These are phyloP conservation scores for Pogonognathellus flavescens DNA, from an alignment of 1,140 invertebrate species.

Conservation along the genomic window DNA sequence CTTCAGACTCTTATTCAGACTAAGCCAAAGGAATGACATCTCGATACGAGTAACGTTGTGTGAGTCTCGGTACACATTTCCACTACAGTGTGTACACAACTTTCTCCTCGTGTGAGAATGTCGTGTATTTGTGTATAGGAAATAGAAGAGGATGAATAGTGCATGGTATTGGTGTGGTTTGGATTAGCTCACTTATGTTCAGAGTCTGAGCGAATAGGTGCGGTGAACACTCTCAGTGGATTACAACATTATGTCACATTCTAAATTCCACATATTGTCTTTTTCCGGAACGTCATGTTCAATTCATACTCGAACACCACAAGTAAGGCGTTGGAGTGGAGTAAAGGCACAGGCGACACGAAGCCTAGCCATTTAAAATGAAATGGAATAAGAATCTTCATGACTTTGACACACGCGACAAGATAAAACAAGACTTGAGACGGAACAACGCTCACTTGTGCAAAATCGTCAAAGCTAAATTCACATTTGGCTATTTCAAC, in stretches of 20 bases:
- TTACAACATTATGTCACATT: constrained; percentile 42
- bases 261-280: constrained; percentile 30
- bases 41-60: background rate
- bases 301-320: background rate
- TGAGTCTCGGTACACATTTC: background rate
- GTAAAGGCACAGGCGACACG: background rate
- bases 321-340: background rate
- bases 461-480: background rate
- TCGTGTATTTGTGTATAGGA: background rate
- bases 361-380: background rate
- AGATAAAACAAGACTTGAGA: background rate
- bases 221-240: constrained; percentile 32
- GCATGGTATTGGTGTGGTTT: background rate
- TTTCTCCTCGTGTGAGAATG: background rate
- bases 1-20: background rate
- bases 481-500: background rate
- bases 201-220: background rate
- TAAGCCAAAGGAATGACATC: background rate
- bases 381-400: constrained; percentile 18
- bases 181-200: background rate
- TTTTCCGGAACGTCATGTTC: background rate
- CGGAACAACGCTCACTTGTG: background rate
- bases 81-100: background rate
- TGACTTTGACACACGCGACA: constrained; percentile 26
- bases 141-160: background rate